Percentiles rank a stretch among this genome's conserved stretches.
These are phyloP conservation scores for Bos taurus DNA, from an alignment of 2,113 vertebrate genomes.

Conservation along the genomic window ARS-UCD2.0 NC_037349.1:23758501-23759000, in stretches of 20 bases:
- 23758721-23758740: neutral
- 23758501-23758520: neutral
- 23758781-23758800: neutral
- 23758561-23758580: rapidly evolving
- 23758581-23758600: rapidly evolving
- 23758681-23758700: rapidly evolving
- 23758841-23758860: neutral
- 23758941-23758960: neutral
- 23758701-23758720: neutral
- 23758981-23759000: neutral
- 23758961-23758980: neutral
- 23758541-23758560: neutral
- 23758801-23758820: neutral
- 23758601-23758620: neutral
- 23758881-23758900: neutral
- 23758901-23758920: rapidly evolving
- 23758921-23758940: neutral
- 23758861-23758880: neutral
- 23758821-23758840: neutral
- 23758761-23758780: neutral
- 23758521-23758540: neutral
- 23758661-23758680: neutral
- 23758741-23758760: neutral
- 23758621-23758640: neutral
- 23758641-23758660: neutral